A percentile compares a stretch with the other conserved stretches of the same genome.
These are phyloP conservation scores for Crocuta crocuta DNA, from an alignment of 2,113 vertebrate genomes.

Conservation along the genomic window DNA sequence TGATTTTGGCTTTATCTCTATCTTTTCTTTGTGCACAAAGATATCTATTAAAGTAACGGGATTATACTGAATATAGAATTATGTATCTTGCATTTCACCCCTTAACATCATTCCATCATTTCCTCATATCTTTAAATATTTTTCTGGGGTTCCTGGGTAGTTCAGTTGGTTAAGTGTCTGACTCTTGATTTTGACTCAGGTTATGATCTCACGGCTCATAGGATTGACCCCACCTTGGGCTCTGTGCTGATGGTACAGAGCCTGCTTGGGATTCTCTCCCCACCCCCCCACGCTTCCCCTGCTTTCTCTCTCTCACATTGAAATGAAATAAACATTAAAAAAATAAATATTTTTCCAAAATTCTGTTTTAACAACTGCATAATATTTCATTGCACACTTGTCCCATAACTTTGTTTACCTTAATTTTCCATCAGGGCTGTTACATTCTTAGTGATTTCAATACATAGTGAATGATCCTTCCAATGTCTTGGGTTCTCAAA, in stretches of 20 bases:
- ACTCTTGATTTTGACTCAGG: too few relatives aligned
- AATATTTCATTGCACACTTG: background rate
- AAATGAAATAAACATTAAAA: too few relatives aligned
- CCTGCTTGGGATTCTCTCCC: too few relatives aligned
- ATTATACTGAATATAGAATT: background rate
- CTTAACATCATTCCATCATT: background rate
- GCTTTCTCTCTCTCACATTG: too few relatives aligned
- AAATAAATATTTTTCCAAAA: background rate
- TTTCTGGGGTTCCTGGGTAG: background rate
- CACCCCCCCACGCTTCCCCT: too few relatives aligned
- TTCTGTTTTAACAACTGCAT: background rate
- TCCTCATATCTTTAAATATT: background rate
- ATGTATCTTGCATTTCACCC: background rate
- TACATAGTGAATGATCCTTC: background rate
- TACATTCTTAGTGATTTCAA: background rate
- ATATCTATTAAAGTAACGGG: constrained; percentile 11
- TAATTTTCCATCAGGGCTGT: background rate
- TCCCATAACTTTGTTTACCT: background rate
- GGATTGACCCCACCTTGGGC: too few relatives aligned
- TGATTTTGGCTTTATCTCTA: background rate
- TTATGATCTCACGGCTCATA: too few relatives aligned
- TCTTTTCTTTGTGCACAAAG: constrained; percentile 3
- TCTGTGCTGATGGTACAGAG: too few relatives aligned
- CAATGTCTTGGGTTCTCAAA: background rate
- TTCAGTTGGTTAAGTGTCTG: too few relatives aligned